Base-by-base conservation (phyloP, 2,797 vertebrate species). In the Nyctibius grandis region DNA sequence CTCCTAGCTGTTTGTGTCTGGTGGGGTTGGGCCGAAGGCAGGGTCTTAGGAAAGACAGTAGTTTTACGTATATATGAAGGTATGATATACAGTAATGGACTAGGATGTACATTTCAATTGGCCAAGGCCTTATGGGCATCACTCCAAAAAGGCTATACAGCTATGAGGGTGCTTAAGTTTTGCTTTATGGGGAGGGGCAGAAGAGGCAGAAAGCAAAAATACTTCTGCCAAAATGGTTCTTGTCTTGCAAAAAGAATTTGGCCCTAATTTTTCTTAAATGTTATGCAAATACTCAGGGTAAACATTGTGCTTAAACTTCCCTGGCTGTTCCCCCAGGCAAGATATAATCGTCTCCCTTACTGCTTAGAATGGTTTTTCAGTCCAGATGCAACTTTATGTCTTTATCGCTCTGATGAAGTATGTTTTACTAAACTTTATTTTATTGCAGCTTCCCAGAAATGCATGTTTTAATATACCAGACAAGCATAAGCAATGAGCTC, bases 401-500 rank as follows among this genome's bases (percentile, higher is more conserved):
- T 96, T 89, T 92, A 85, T 94, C 73, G 33, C 68, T 75, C 38
- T 38, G 83, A 93, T 94, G 84, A 95, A 75, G 88, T 64, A 74
- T 64, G 72, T 85, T 97, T 95, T 95, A 87, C 64, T 85, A 91
- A 97, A 93, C 84, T 94, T 79, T 77, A 38, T 91, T 93, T 95
- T 90, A 85, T 89, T 91, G 85, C 81, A 83, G 72, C 74, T 95
- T 94, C 84, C 81, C 86, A 93, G 94, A 95, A 96, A 91, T 85
- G 70, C 80, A 29, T 87, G 91, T 87, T 96, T 91, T 82, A 93
- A 74, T 92, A 85, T 47, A 94, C 40, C 72, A 89, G 93, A 74
- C 63, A 87, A 91, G 95, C 85, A 95, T 95, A 95, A 95, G 78
- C 78, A 96, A 92, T 96, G 92, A 96, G 84, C 70, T 96, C 86